These are phyloP conservation scores for Geodia barretti DNA, from an alignment of 37 sponge, comb jelly and placozoan genomes.

Conservation along the genomic window DNA sequence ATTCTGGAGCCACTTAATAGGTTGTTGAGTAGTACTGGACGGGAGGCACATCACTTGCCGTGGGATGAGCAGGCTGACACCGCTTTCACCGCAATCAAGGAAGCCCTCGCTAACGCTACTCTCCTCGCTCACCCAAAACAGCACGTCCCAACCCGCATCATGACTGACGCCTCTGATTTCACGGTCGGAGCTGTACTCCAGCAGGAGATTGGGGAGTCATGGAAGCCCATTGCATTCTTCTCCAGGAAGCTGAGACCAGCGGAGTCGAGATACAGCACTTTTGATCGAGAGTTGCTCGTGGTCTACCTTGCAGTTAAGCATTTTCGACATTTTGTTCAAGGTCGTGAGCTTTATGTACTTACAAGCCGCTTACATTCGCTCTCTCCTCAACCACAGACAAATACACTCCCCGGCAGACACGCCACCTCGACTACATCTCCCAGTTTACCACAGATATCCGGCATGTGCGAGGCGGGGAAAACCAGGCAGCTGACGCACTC, in stretches of 20 bases:
- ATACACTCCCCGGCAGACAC: neutral
- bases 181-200: conserved; percentile 5
- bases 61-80: conserved; percentile 9
- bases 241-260: neutral
- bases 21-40: neutral
- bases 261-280: neutral
- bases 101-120: conserved; percentile 32
- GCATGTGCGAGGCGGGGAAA: neutral
- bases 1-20: conserved; percentile 25
- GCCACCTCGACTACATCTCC: neutral
- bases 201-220: neutral
- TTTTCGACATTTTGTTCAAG: neutral
- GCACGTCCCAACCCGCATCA: conserved; percentile 47
- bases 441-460: neutral
- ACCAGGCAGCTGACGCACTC: conserved; percentile 26
- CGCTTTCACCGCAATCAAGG: conserved; percentile 38
- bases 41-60: conserved; percentile 4
- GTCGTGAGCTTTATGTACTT: neutral
- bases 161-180: conserved; percentile 62
- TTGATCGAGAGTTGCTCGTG: neutral
- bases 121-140: conserved; percentile 51
- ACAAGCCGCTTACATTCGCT: neutral
- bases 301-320: neutral
- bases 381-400: neutral
- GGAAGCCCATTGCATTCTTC: too few relatives aligned